Evolutionary conservation across 2,888 invertebrate species (phyloP), one percentile per base, ranked within the genome.

Genomic region (Caenorhabditis wallacei): DNA sequence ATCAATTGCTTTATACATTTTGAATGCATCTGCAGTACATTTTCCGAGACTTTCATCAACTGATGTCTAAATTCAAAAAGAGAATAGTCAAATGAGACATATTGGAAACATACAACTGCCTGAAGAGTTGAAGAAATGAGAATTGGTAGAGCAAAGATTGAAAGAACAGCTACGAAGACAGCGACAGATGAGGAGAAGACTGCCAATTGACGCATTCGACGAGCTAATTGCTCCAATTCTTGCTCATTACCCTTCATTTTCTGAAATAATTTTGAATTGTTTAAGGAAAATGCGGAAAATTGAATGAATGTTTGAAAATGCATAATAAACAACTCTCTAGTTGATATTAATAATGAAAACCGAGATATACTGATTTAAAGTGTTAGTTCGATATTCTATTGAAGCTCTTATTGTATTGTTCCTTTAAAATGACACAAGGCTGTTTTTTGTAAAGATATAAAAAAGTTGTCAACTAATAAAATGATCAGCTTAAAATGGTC

Each of bases 1-100:
- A 48, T 75, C 82, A 13, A 83, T 48, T 8, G 82, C 82, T 18
- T 83, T 79, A 70, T 70, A 75, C 82, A 83, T 83, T 57, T 68
- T 59, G 54, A 83, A 74, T 16, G 79, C 66, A 18, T 83, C 82
- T 2, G 66, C 46, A 7, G 75, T 75, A 26, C 82, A 83, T 35
- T 46, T 40, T 35, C 37, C 70, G 1, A 83, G 54, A 30, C 66
- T 56, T 18, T 79, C 79, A 22, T 83, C 82, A 5, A 79, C 82
- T 22, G 57, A 70, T 51, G 72, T 75, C 82, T 83, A 40, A 7
- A 76, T 37, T 18, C 0, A 20, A 22, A 18, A 13, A 16, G 37
- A 18, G 18, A 35, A 24, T 8, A 54, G n/a, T n/a, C n/a, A n/a
- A 37, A 11, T 35, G 22, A 43, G 7, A 18, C 35, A n/a, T n/a